Conservation (phyloP, 2,113 vertebrate genomes). For the Phodopus roborovskii region DNA sequence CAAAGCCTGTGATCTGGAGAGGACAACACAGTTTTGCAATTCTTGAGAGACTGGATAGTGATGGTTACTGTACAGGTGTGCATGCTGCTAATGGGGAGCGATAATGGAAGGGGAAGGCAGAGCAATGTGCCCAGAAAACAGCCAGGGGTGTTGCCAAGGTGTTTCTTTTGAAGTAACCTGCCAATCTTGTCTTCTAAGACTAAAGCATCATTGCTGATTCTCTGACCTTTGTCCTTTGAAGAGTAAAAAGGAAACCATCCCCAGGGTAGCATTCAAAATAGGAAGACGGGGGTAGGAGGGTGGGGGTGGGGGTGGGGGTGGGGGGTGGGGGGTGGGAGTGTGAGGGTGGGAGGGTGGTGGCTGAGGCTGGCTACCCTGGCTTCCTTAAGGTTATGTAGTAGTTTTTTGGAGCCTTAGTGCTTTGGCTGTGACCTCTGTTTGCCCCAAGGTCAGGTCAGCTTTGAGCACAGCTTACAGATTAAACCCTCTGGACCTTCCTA, state of each 20-base stretch:
- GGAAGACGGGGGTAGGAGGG: too few relatives aligned
- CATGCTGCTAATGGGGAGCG: background rate
- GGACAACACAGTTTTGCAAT: background rate
- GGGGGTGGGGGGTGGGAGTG: too few relatives aligned
- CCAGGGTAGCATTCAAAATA: slow-evolving; percentile 3
- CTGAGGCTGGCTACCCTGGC: slow-evolving; percentile 3
- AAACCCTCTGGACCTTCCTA: slow-evolving; percentile 21
- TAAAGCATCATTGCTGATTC: background rate
- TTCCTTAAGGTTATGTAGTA: slow-evolving; percentile 37
- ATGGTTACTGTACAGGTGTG: background rate
- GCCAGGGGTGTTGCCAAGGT: background rate
- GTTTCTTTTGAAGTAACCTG: slow-evolving; percentile 21
- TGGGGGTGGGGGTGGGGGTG: too few relatives aligned
- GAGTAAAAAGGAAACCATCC: slow-evolving; percentile 37
- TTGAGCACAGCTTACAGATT: slow-evolving; percentile 58
- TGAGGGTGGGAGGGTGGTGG: too few relatives aligned
- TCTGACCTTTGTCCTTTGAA: slow-evolving; percentile 50
- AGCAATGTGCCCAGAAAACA: slow-evolving; percentile 11
- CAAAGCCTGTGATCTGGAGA: background rate
- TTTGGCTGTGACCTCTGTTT: slow-evolving; percentile 53
- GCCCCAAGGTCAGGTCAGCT: slow-evolving; percentile 71
- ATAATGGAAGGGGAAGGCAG: background rate
- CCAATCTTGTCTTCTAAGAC: background rate
- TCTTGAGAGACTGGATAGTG: background rate
- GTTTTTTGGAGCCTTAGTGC: background rate